phyloP scores from a whole-genome alignment of 2,113 vertebrate genomes.

The Lagopus leucura region DNA sequence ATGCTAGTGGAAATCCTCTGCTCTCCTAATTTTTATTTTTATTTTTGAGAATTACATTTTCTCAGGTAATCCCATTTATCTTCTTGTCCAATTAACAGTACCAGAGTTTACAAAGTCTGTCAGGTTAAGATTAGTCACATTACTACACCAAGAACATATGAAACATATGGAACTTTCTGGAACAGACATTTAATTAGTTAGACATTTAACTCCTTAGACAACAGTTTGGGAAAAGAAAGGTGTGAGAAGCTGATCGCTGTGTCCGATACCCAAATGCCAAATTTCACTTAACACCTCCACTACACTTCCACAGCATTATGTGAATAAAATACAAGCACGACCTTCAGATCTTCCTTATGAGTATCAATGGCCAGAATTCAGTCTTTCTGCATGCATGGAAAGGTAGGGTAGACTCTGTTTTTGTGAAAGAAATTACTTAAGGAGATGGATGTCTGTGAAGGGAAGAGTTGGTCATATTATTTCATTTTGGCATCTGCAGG shows the following conservation, averaged over 20 bases:
- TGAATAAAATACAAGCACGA: background rate
- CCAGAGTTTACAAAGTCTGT: background rate
- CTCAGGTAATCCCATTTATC: background rate
- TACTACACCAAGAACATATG: background rate
- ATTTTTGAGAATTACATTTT: background rate
- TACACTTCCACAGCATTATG: background rate
- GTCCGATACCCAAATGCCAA: background rate
- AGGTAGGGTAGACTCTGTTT: background rate
- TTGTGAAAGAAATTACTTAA: background rate
- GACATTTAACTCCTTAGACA: background rate
- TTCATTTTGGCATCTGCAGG: background rate
- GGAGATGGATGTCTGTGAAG: background rate
- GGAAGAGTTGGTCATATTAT: background rate
- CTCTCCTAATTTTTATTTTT: background rate
- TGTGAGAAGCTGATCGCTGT: background rate
- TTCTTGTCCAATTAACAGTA: background rate
- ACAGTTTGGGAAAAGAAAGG: background rate
- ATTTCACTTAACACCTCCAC: background rate
- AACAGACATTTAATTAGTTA: background rate
- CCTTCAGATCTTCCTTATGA: background rate
- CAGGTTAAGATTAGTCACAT: background rate
- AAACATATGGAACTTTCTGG: background rate
- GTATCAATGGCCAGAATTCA: background rate
- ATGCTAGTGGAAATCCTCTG: background rate
- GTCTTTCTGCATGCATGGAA: background rate